A percentile compares a stretch with the other conserved stretches of the same genome.
These are phyloP conservation scores for Zonitis immaculata DNA, from an alignment of 2,888 invertebrate species.

Conservation along the genomic window DNA sequence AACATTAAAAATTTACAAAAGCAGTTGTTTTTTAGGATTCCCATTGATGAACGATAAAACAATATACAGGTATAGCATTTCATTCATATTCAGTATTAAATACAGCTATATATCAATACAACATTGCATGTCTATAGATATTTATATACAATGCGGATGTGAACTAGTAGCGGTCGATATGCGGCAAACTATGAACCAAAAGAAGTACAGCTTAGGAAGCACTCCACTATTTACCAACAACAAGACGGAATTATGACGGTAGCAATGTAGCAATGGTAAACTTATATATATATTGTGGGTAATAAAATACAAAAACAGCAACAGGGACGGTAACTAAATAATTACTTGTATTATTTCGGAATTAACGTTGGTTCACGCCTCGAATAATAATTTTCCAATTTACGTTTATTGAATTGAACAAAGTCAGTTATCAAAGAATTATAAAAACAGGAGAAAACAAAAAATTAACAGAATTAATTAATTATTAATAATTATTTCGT, in stretches of 20 bases:
- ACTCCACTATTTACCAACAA: slow-evolving; percentile 1
- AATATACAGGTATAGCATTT: too few species aligned
- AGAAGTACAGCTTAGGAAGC: not conserved
- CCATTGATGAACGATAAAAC: too few species aligned
- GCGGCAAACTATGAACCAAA: slow-evolving; percentile 11
- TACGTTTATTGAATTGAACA: slow-evolving; percentile 17
- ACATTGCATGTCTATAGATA: slow-evolving; percentile 19
- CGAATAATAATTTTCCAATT: slow-evolving; percentile 34
- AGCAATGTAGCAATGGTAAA: not conserved
- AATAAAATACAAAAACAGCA: not conserved
- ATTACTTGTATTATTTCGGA: slow-evolving; percentile 35
- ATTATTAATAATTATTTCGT: too few species aligned
- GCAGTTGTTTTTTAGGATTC: too few species aligned
- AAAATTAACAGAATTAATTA: too few species aligned
- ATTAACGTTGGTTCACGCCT: slow-evolving; percentile 34
- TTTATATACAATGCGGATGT: slow-evolving; percentile 20
- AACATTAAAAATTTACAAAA: too few species aligned
- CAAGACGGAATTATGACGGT: not conserved
- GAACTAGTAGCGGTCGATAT: slow-evolving; percentile 13
- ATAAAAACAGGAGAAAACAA: too few species aligned
- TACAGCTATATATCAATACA: slow-evolving; percentile 24
- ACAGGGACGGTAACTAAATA: slow-evolving; percentile 23
- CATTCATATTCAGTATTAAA: not conserved
- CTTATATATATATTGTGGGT: too few species aligned
- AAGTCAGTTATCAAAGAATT: not conserved